Percentiles rank a stretch among this genome's conserved stretches.
phyloP scores from a whole-genome alignment of 2,113 vertebrate genomes.

The Syngnathus floridae region DNA sequence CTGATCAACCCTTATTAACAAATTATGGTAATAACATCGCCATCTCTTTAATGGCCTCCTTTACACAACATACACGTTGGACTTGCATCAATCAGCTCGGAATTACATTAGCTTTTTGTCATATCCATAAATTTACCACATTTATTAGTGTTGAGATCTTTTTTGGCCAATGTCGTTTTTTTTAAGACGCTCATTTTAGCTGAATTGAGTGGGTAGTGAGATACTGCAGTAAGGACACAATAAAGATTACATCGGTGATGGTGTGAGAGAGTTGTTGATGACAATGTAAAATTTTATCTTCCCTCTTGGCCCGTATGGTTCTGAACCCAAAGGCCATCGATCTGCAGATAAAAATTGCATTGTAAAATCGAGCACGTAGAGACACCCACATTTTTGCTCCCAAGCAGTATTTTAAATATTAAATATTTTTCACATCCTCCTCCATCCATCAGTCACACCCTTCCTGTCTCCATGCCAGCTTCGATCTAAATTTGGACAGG shows the following conservation, averaged over 20 bases:
- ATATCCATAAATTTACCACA: constrained; percentile 16
- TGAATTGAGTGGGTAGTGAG: constrained; percentile 9
- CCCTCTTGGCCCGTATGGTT: constrained; percentile 12
- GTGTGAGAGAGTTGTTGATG: not conserved
- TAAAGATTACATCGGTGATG: not conserved
- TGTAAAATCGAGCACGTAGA: constrained; percentile 20
- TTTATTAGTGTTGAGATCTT: constrained; percentile 48
- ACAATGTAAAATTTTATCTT: constrained; percentile 13
- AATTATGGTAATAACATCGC: not conserved
- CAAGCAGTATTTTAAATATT: too few relatives aligned
- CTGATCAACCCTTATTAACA: not conserved
- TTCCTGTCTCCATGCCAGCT: constrained; percentile 15
- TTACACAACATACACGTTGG: constrained; percentile 7
- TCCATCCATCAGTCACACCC: constrained; percentile 19
- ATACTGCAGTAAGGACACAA: constrained; percentile 14
- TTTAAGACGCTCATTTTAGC: constrained; percentile 22
- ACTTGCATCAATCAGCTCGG: constrained; percentile 9
- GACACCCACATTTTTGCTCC: too few relatives aligned
- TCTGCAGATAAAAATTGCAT: constrained; percentile 23
- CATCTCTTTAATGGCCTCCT: constrained; percentile 6
- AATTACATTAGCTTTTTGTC: constrained; percentile 17
- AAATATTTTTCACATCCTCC: constrained; percentile 9
- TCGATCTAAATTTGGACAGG: constrained; percentile 38
- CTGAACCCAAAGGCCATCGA: constrained; percentile 13
- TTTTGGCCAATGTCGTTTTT: constrained; percentile 49